Evolutionary conservation across 2,888 invertebrate species (phyloP), one percentile per base, ranked within the genome.

Genomic region (Criorhina ranunculi): DNA sequence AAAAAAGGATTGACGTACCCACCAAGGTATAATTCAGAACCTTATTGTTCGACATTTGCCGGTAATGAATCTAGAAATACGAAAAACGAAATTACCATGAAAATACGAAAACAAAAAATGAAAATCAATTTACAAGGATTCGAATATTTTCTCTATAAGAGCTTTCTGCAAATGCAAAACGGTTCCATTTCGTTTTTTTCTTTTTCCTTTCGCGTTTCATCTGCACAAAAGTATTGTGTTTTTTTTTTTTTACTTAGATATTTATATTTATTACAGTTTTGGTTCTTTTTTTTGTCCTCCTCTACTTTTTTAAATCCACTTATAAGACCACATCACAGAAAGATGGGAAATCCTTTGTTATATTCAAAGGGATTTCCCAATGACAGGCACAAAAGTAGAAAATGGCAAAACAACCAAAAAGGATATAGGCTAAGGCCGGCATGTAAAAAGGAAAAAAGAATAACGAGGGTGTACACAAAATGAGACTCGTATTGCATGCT

Each of bases 351-450:
- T 66, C 64, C 82, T 83, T 77, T 82, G 66, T 77, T 77, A 46
- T 78, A 49, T 67, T 67, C 67, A 60, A 62, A 78, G 73, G 73
- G 62, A 73, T 73, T 83, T 83, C 60, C 72, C 82, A 83, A 83
- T 83, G 82, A 83, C 78, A 83, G 12, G 44, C 35, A 62, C 72
- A 72, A 17, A 17, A 57, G 15, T 51, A 57, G 17, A 59, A 70
- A 57, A 24, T 33, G 35, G 1, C 3, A 42, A 29, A 9, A 24
- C 11, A 55, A n/a, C 12, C 9, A 31, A 53, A 59, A 76, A 44
- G 64, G 57, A 70, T 76, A 55, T 76, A 49, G 46, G 72, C 73
- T 78, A 69, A 67, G 67, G 67, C 31, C 72, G 72, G 35, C 31
- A 64, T 78, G 62, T 57, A 46, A 33, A 46, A 11, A n/a, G 44